Base-by-base conservation (phyloP, 2,797 vertebrate species). In the Salmo trutta region DNA sequence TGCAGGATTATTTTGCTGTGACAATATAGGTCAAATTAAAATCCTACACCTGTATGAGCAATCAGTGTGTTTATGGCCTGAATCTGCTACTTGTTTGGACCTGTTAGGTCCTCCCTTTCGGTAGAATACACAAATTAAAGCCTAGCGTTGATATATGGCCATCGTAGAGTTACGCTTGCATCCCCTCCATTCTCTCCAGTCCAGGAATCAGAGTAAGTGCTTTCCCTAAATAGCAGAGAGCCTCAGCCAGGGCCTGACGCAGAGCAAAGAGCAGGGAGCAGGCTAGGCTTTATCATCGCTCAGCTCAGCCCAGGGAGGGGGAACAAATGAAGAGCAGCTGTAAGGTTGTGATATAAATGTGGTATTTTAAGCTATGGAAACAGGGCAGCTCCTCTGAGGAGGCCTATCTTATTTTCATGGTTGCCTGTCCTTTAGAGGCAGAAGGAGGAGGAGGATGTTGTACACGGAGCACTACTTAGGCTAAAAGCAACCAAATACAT, bases 301-400 rank as follows among this genome's bases (percentile, higher is more conserved):
- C n/a, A 24, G 59, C 59, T 64, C 59, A 64, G 59, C 59, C 17
- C 47, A 53, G 70, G 41, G 41, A 47, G 10, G 41, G 41, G n/a
- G 24, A 53, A 52, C 24, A 54, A 47, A 31, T 10, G 52, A n/a
- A 72, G 71, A 54, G 51, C 68, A 70, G 71, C 47, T 54, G 47
- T 16, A 29, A 53, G 51, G 21, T 52, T 72, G 47, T 72, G 33
- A 56, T 74, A 56, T 47, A 4, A 75, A 78, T 19, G 56, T 79
- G 81, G 69, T 87, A 87, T 87, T 89, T 88, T 88, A 85, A 80
- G 84, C 75, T 54, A 67, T 71, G 74, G 82, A 89, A 89, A 77
- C 86, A 84, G 88, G 85, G 79, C 86, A 88, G 83, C 79, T 87
- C 85, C 86, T 84, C 78, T 65, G 84, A 79, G 82, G 81, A 41